Base-by-base conservation (phyloP, 2,113 vertebrate species). In the Rhynchopsitta pachyrhyncha region DNA sequence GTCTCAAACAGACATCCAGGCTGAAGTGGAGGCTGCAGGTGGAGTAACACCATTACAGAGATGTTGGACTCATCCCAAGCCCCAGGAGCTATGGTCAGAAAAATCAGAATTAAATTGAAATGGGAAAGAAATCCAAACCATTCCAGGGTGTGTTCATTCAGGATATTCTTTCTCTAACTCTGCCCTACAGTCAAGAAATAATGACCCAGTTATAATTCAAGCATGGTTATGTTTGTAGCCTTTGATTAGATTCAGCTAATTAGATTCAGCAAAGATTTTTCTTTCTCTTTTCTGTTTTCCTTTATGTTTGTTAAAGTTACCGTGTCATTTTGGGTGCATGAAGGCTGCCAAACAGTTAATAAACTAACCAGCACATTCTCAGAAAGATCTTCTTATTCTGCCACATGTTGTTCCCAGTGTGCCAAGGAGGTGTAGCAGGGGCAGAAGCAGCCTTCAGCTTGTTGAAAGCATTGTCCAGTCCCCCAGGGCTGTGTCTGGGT, bases 221-320 rank as follows among this genome's bases (percentile, higher is more conserved):
- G 83, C 74, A 87, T 64, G 77, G 86, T 92, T 95, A 35, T 71
- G 73, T 89, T 89, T 95, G 73, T 60, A 91, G 92, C 83, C 77
- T 86, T 95, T 95, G 94, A 96, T 95, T 96, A 96, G 90, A 93
- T 96, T 97, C 92, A 92, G 64, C 76, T 95, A 97, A 96, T 96
- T 95, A 82, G 69, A 95, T 95, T 93, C 94, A 60, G 92, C 29
- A 19, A 92, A 89, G 62, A 77, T 73, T 79, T 94, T 95, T 84
- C 86, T 88, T 82, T 86, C 86, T 78, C 53, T 90, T 57, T 86
- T 86, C 92, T 86, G 66, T 92, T 96, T 95, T 93, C 35, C 69
- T 92, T 92, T 82, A 81, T 39, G 86, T 47, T 78, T 46, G 42
- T 93, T 55, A 79, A 91, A 71, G 84, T 62, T 78, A 86, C 7